Evolutionary conservation across 2,113 vertebrate genomes (phyloP).

Genomic region (Bombycilla garrulus): DNA sequence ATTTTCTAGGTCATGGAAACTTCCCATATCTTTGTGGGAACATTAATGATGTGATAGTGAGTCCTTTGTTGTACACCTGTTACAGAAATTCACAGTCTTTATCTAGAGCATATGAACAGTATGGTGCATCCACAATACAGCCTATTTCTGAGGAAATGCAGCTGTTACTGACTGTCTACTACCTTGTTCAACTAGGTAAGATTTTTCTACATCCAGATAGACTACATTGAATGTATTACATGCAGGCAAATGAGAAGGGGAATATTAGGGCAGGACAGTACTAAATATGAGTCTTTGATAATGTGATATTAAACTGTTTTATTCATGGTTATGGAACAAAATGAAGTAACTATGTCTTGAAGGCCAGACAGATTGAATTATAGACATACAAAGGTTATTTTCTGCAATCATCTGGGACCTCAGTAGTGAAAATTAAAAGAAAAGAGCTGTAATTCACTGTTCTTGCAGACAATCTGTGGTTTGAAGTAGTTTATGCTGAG

Average conservation of each 20-base stretch:
- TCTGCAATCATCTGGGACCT: neutral
- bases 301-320: neutral
- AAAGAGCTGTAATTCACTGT: neutral
- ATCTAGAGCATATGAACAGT: slow-evolving; percentile 88
- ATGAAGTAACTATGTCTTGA: neutral
- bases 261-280: neutral
- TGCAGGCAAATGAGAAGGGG: neutral
- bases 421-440: neutral
- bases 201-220: neutral
- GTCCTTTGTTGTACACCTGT: slow-evolving; percentile 87
- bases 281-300: neutral
- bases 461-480: neutral
- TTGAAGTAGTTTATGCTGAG: neutral
- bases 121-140: slow-evolving; percentile 82
- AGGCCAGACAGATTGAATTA: neutral
- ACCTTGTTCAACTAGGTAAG: slow-evolving; percentile 97
- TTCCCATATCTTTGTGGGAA: slow-evolving; percentile 93
- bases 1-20: slow-evolving; percentile 85
- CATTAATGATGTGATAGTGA: slow-evolving; percentile 87
- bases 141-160: slow-evolving; percentile 96
- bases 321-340: neutral
- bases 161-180: slow-evolving; percentile 94
- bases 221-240: neutral
- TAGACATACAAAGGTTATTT: neutral
- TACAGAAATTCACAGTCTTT: slow-evolving; percentile 91